Percentiles rank a stretch among this genome's conserved stretches.
Evolutionary conservation across 2,797 vertebrate genomes (phyloP).

Genomic region (Aulostomus chinensis): DNA sequence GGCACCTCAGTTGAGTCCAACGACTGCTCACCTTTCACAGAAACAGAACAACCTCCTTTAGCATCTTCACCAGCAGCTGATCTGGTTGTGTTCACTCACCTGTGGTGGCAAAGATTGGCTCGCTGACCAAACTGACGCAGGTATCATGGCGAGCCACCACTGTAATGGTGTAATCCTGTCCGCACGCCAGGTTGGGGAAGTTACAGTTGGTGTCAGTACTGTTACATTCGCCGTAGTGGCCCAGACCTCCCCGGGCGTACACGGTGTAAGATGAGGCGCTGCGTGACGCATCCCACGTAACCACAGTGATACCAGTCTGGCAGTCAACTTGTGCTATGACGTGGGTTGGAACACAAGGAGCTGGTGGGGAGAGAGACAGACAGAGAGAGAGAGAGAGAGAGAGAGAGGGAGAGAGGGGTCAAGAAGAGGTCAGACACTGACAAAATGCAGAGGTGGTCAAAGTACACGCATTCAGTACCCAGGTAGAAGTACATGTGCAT

Average conservation of each 20-base stretch:
- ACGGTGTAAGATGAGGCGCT: conserved; percentile 70
- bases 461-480: no score
- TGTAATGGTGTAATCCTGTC: conserved; percentile 75
- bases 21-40: no score
- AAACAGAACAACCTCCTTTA: no score
- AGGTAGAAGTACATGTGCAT: no score
- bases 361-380: no score
- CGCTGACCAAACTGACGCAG: conserved; percentile 66
- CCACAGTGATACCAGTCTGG: conserved; percentile 47
- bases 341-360: conserved; percentile 74
- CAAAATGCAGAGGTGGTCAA: no score
- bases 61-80: no score
- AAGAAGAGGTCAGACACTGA: no score
- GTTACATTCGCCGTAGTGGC: conserved; percentile 43
- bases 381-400: no score
- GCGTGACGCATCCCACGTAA: conserved; percentile 66
- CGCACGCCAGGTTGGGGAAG: conserved; percentile 71
- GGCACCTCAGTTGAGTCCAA: no score
- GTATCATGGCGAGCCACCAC: conserved; percentile 58
- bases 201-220: conserved; percentile 58
- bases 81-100: conserved; percentile 62
- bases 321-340: conserved; percentile 61
- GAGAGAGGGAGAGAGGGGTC: no score
- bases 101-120: conserved; percentile 47
- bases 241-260: conserved; percentile 49